A percentile compares a stretch with the other conserved stretches of the same genome.
These are phyloP conservation scores for Drosophila sucinea DNA, from an alignment of 1,140 invertebrate genomes.

Conservation along the genomic window DNA sequence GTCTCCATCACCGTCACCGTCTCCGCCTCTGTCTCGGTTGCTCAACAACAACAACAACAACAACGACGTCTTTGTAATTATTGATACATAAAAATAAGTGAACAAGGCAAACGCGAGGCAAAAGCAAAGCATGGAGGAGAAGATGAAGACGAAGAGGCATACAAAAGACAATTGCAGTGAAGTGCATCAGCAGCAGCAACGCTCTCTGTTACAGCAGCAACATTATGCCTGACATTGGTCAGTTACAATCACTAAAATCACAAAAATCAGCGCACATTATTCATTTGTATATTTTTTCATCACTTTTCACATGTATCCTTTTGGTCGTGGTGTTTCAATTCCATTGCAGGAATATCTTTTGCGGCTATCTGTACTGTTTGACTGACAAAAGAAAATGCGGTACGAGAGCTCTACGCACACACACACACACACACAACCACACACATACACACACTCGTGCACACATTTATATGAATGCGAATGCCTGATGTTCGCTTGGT, in stretches of 20 bases:
- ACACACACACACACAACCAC: constrained; percentile 24
- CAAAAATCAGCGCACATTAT: constrained; percentile 4
- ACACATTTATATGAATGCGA: constrained; percentile 37
- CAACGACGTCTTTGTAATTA: constrained; percentile 68
- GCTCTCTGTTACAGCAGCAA: neutral
- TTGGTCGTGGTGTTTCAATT: constrained; percentile 43
- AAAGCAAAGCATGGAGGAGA: neutral
- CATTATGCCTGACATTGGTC: constrained; percentile 4
- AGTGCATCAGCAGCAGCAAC: constrained; percentile 44
- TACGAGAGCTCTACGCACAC: constrained; percentile 49
- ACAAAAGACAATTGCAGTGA: constrained; percentile 24
- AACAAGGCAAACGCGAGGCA: constrained; percentile 46
- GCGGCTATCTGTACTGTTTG: constrained; percentile 32
- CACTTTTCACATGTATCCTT: constrained; percentile 19
- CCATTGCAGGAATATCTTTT: constrained; percentile 27
- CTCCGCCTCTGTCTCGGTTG: constrained; percentile 65
- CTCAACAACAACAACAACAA: constrained; percentile 39
- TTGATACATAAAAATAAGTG: constrained; percentile 76
- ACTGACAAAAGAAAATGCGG: constrained; percentile 77
- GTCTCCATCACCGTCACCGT: constrained; percentile 37
- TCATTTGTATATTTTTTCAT: neutral
- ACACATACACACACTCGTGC: constrained; percentile 42
- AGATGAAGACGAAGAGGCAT: neutral
- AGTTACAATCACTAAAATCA: constrained; percentile 1
- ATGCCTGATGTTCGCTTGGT: constrained; percentile 54